phyloP scores from a whole-genome alignment of 1,140 invertebrate genomes.

The Papilio dardanus region DNA sequence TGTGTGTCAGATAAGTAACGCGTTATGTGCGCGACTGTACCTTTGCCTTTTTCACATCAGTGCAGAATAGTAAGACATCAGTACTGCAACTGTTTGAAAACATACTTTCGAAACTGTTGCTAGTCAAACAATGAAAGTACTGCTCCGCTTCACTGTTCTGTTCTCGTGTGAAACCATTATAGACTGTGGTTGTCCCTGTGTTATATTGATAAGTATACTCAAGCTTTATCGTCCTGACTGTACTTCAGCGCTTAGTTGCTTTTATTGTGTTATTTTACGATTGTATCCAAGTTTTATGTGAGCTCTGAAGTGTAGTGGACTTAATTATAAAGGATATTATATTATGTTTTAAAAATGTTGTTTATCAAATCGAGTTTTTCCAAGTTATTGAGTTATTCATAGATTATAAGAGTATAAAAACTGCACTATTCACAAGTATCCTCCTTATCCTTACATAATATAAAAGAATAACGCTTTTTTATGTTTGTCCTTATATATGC shows the following conservation, averaged over 20 bases:
- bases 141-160: neutral
- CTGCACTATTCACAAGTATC: too few relatives aligned
- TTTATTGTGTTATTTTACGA: slow-evolving; percentile 16
- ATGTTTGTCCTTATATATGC: too few relatives aligned
- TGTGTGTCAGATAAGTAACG: slow-evolving; percentile 25
- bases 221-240: slow-evolving; percentile 9
- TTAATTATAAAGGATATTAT: neutral
- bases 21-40: slow-evolving; percentile 14
- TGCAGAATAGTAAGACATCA: neutral
- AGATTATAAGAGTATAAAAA: too few relatives aligned
- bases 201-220: neutral
- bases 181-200: neutral
- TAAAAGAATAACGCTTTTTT: too few relatives aligned
- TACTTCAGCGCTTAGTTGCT: neutral
- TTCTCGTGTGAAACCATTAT: neutral
- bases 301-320: neutral
- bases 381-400: neutral
- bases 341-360: neutral
- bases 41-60: neutral
- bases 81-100: too few relatives aligned
- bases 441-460: too few relatives aligned
- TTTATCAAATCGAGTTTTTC: neutral
- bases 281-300: neutral
- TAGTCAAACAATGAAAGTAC: too few relatives aligned
- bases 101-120: too few relatives aligned